Conservation (phyloP, 2,113 vertebrate genomes). For the Formicarius rufipectus region DNA sequence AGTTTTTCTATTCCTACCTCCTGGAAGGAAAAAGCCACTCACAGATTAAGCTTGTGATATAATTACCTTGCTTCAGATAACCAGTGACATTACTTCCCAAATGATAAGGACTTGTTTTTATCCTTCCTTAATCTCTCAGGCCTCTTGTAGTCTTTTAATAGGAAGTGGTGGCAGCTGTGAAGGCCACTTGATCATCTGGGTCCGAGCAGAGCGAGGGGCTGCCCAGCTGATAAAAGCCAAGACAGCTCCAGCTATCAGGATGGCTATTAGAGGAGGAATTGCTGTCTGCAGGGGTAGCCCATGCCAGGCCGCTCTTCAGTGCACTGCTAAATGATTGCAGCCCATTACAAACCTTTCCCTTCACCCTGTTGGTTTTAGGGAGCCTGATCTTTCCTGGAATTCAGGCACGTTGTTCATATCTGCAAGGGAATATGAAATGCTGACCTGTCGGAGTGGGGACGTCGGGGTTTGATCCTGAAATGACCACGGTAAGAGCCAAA, state of each 20-base stretch:
- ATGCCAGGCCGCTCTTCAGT: constrained; percentile 37
- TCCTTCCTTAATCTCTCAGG: constrained; percentile 58
- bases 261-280: neutral
- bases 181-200: constrained; percentile 71
- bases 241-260: constrained; percentile 48
- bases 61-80: constrained; percentile 75
- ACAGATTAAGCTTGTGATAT: constrained; percentile 74
- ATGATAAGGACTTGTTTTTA: constrained; percentile 72
- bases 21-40: constrained; percentile 78
- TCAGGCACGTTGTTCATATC: neutral
- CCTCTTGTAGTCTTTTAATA: constrained; percentile 66
- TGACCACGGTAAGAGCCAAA: fast-evolving
- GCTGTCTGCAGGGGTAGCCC: constrained; percentile 5
- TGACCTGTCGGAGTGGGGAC: neutral
- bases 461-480: neutral
- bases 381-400: neutral
- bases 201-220: constrained; percentile 39
- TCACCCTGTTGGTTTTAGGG: neutral
- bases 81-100: constrained; percentile 67
- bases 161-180: constrained; percentile 65
- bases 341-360: neutral
- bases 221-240: constrained; percentile 60
- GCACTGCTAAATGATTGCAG: neutral
- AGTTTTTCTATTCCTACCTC: constrained; percentile 70
- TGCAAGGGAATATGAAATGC: neutral